Evolutionary conservation across 2,113 vertebrate species (phyloP).

Genomic region (Percina caprodes): DNA sequence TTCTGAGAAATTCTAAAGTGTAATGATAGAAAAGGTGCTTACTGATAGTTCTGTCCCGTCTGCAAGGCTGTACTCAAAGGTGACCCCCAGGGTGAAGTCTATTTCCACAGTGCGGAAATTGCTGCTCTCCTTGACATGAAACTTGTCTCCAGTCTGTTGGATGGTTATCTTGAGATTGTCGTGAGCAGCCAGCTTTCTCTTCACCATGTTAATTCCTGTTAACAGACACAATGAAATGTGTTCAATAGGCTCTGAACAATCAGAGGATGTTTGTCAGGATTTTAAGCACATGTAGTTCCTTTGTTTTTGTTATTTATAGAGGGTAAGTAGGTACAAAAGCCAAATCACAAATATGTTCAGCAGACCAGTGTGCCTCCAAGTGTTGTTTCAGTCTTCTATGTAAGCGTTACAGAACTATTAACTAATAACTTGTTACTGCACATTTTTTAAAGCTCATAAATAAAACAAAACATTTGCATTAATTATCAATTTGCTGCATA

Average conservation of each 20-base stretch:
- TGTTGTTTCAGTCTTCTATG: background rate
- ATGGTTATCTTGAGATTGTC: slow-evolving; percentile 93
- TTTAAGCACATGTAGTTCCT: background rate
- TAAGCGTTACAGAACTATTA: background rate
- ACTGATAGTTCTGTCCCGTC: slow-evolving; percentile 93
- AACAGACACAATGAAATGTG: slow-evolving; percentile 35
- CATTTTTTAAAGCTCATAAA: background rate
- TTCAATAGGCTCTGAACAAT: slow-evolving; percentile 36
- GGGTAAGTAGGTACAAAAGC: slow-evolving; percentile 3
- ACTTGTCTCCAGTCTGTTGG: slow-evolving; percentile 89
- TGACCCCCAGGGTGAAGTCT: slow-evolving; percentile 89
- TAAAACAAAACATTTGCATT: background rate
- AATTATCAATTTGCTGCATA: background rate
- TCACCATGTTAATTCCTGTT: slow-evolving; percentile 90
- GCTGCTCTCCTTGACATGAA: slow-evolving; percentile 90
- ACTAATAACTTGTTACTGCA: background rate
- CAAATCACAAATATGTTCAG: slow-evolving; percentile 7
- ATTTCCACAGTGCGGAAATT: slow-evolving; percentile 88
- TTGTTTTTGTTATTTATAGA: background rate
- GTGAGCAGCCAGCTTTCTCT: slow-evolving; percentile 92
- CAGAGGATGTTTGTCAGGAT: slow-evolving; percentile 13
- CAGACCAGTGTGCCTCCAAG: background rate
- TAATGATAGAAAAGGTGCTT: slow-evolving; percentile 67
- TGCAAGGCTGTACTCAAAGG: slow-evolving; percentile 89
- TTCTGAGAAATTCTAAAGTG: background rate